Percentiles rank a stretch among this genome's conserved stretches.
Conservation (phyloP, 2,888 invertebrate species). For the Aelia acuminata region DNA sequence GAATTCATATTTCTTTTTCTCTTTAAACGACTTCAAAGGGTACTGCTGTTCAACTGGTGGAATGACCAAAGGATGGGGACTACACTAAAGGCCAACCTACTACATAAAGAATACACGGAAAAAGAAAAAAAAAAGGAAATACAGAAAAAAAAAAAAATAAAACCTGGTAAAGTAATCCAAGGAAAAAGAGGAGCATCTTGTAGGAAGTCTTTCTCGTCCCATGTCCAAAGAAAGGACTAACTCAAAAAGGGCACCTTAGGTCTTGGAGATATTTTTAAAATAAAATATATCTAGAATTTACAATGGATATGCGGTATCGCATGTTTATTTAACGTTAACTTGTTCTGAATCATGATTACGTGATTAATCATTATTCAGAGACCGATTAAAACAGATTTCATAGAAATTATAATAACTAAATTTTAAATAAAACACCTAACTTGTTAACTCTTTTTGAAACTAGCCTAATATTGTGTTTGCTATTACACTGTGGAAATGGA, state of each 20-base stretch:
- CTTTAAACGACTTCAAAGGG: not conserved
- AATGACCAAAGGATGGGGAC: slow-evolving; percentile 17
- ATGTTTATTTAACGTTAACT: too few species aligned
- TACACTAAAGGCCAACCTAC: not conserved
- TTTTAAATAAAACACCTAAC: too few species aligned
- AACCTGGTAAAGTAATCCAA: slow-evolving; percentile 9
- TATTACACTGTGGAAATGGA: too few species aligned
- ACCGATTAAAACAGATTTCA: too few species aligned
- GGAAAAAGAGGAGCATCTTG: not conserved
- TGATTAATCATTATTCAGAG: too few species aligned
- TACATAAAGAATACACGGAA: not conserved
- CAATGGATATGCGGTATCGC: not conserved
- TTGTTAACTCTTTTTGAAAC: too few species aligned
- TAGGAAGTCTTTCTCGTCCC: not conserved
- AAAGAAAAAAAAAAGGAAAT: not conserved
- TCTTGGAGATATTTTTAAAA: not conserved
- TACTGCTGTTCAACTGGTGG: not conserved
- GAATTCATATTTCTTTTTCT: slow-evolving; percentile 1
- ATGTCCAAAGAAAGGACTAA: not conserved
- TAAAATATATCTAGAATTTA: not conserved
- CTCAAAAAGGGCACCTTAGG: not conserved
- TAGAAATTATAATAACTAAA: too few species aligned
- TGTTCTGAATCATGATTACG: too few species aligned
- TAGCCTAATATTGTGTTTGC: too few species aligned
- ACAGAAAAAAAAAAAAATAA: not conserved